These are phyloP conservation scores for Rallus crepitans DNA, from an alignment of 2,797 vertebrate species.

Conservation along the genomic window DNA sequence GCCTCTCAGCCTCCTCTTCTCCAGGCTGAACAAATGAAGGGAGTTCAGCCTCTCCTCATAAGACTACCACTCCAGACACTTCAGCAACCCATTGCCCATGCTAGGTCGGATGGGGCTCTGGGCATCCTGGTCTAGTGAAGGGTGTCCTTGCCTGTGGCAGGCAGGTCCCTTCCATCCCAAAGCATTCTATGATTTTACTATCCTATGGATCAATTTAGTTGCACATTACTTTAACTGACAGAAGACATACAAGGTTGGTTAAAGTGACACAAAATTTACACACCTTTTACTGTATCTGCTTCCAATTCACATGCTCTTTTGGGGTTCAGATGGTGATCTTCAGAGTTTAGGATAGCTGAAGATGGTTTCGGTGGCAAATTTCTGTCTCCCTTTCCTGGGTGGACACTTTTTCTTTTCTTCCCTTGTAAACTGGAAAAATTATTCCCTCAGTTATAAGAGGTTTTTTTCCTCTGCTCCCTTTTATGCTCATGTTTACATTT, in stretches of 20 bases:
- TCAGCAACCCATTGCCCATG: too few species aligned
- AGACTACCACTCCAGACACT: too few species aligned
- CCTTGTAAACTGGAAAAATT: background rate
- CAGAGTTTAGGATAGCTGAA: background rate
- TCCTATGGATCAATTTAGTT: background rate
- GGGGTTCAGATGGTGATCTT: background rate
- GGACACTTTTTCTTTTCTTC: background rate
- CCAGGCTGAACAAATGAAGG: too few species aligned
- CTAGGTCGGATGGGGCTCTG: too few species aligned
- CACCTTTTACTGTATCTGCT: background rate
- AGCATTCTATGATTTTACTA: too few species aligned
- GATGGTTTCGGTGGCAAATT: background rate
- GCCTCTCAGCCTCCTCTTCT: too few species aligned
- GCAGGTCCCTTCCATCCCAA: too few species aligned
- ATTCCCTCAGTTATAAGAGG: background rate
- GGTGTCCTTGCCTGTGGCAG: too few species aligned
- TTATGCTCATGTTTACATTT: background rate
- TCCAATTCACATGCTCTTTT: background rate
- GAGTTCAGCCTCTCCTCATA: too few species aligned
- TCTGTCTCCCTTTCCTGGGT: background rate
- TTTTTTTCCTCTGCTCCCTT: background rate
- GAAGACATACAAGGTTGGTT: rapidly evolving
- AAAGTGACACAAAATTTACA: background rate
- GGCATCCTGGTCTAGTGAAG: too few species aligned
- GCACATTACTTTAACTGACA: background rate